Base-by-base conservation (phyloP, 2,888 invertebrate species). In the Amitus sp. region DNA sequence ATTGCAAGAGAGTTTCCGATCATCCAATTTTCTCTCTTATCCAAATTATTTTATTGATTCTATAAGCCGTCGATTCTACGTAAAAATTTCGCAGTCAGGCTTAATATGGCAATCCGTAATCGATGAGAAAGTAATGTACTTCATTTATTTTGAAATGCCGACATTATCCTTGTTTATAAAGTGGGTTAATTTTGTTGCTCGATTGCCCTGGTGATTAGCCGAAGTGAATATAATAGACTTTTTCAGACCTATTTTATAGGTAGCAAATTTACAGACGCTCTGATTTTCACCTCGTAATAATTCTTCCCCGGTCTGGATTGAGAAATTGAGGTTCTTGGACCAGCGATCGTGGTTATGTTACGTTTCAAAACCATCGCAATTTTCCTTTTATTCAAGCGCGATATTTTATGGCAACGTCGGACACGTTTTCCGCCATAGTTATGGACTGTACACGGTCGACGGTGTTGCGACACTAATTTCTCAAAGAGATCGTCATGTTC, bases 371-470 rank as follows among this genome's bases (percentile, higher is more conserved):
- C 19, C 12, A 43, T 23, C 13, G 23, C 43, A n/a, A 43, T 12
- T 48, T 53, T 52, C 54, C 49, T 47, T 50, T 40, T 55, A 34
- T 40, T 20, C 53, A 23, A 27, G 39, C 54, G 54, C 54, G 51
- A 55, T 60, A 56, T 62, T 62, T 51, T 51, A 52, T 33, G 46
- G 52, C 48, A 52, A 50, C 61, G 49, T 40, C 47, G 43, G 52
- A 56, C 56, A 46, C 56, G 30, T 43, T n/a, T 55, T 62, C 42
- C 61, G 51, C 56, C 61, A 61, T 55, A 61, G 55, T 55, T 51
- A 55, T 51, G 39, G 47, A 47, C 50, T 30, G 55, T 56, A 33
- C 46, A 19, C 60, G 43, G 50, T 47, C 42, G 47, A 54, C 54
- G 54, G 39, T 47, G 54, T 54, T 55, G 54, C 47, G 60, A 55